Evolutionary conservation across 2,888 invertebrate species (phyloP).

Genomic region (Crossocerus cetratus): DNA sequence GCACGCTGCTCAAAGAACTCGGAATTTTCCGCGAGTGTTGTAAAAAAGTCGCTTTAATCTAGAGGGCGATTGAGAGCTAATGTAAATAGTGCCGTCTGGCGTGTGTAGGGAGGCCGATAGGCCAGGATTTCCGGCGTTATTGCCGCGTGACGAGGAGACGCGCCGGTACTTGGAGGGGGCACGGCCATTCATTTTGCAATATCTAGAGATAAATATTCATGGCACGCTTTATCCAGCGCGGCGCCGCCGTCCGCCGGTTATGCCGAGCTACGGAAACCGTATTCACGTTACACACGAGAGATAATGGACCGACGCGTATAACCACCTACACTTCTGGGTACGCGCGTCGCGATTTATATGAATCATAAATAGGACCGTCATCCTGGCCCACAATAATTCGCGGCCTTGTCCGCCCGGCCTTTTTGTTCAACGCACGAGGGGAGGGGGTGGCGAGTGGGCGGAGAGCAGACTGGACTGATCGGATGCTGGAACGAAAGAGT

Average conservation of each 20-base stretch:
- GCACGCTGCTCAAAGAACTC: too few species aligned
- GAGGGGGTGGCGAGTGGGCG: too few species aligned
- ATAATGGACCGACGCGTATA: slow-evolving; percentile 58
- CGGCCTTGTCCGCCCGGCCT: background rate
- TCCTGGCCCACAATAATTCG: slow-evolving; percentile 50
- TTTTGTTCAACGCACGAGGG: background rate
- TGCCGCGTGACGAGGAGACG: background rate
- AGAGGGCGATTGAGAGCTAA: too few species aligned
- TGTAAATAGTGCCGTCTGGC: too few species aligned
- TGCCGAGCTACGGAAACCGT: slow-evolving; percentile 47
- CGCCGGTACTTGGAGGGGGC: slow-evolving; percentile 27
- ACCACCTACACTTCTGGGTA: slow-evolving; percentile 33
- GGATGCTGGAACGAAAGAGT: background rate
- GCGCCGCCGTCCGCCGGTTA: slow-evolving; percentile 30
- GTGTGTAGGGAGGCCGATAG: too few species aligned
- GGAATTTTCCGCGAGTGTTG: too few species aligned
- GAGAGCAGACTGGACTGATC: background rate
- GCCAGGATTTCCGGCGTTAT: too few species aligned
- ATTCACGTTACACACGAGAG: slow-evolving; percentile 50
- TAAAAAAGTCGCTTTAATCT: too few species aligned
- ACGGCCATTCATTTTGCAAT: slow-evolving; percentile 58
- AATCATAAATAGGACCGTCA: slow-evolving; percentile 59
- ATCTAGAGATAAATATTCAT: slow-evolving; percentile 61
- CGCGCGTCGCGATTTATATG: slow-evolving; percentile 57
- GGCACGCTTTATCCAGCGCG: slow-evolving; percentile 50